These are phyloP conservation scores for Heliothis peltigera DNA, from an alignment of 2,888 invertebrate species.

Conservation along the genomic window DNA sequence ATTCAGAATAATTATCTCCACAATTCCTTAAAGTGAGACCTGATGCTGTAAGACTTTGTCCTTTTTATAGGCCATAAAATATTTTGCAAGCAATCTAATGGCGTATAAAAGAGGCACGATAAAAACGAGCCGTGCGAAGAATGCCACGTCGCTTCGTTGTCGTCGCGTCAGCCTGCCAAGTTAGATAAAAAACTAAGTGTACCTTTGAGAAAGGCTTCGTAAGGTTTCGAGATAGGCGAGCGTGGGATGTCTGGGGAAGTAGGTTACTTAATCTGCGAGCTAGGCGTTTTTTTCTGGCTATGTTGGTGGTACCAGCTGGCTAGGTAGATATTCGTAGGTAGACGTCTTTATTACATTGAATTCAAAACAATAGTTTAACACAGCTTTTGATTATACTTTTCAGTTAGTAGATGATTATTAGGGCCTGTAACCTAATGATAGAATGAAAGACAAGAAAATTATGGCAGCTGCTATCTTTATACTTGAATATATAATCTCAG, in stretches of 20 bases:
- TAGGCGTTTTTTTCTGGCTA: not conserved
- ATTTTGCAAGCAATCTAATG: conserved; percentile 41
- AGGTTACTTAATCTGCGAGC: conserved; percentile 11
- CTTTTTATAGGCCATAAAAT: conserved; percentile 31
- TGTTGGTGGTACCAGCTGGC: conserved; percentile 6
- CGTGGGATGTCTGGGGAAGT: conserved; percentile 21
- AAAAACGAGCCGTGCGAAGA: conserved; percentile 48
- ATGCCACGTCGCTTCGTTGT: conserved; percentile 26
- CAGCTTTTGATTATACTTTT: no score
- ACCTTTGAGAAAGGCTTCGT: conserved; percentile 21
- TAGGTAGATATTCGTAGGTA: no score
- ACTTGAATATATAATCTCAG: no score
- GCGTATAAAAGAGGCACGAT: conserved; percentile 32
- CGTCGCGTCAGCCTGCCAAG: conserved; percentile 28
- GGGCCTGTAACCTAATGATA: no score
- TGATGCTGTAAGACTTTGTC: not conserved
- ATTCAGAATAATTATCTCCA: no score
- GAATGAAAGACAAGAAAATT: no score
- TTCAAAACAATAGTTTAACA: no score
- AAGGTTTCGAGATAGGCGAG: conserved; percentile 6
- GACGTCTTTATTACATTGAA: no score
- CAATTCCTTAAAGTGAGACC: conserved; percentile 19
- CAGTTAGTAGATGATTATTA: no score
- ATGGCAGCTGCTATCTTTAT: no score
- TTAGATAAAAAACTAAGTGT: conserved; percentile 23